These are phyloP conservation scores for Aurelia aurita DNA, from an alignment of 30 jellyfish, hydroid and myxozoan genomes.

Conservation along the genomic window DNA sequence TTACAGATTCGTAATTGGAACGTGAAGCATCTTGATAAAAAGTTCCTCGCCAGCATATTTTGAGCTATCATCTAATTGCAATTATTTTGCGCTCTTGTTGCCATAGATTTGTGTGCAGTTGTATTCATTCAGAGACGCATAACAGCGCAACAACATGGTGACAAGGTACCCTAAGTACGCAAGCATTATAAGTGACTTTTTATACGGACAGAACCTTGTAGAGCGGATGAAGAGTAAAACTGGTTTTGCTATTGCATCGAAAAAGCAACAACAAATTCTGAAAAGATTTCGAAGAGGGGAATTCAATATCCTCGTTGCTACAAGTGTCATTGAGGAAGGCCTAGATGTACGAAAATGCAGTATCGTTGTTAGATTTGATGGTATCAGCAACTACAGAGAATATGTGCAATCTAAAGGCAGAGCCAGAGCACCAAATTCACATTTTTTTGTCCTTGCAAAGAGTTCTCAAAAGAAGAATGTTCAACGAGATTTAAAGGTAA, in stretches of 20 bases:
- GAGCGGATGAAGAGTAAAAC: conserved; percentile 17
- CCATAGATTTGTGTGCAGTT: conserved; percentile 78
- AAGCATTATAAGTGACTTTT: conserved; percentile 69
- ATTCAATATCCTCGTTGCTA: conserved; percentile 83
- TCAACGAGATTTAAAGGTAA: too few relatives aligned
- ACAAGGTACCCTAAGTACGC: conserved; percentile 16
- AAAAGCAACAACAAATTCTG: conserved; percentile 66
- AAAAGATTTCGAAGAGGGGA: conserved; percentile 49
- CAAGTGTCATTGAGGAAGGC: conserved; percentile 97
- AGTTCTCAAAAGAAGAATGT: too few relatives aligned
- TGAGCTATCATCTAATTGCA: too few relatives aligned
- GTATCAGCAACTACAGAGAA: conserved; percentile 77
- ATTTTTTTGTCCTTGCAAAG: conserved; percentile 64
- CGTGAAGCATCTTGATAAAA: too few relatives aligned
- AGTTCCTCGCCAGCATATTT: too few relatives aligned
- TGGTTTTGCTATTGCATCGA: conserved; percentile 72
- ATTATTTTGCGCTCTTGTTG: background rate
- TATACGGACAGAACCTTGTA: conserved; percentile 76
- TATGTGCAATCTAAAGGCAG: conserved; percentile 95
- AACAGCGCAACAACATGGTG: conserved; percentile 69
- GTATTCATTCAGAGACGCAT: conserved; percentile 74
- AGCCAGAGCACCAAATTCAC: conserved; percentile 78
- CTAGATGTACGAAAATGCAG: conserved; percentile 92
- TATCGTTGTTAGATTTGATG: conserved; percentile 93
- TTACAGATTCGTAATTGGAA: too few relatives aligned